Evolutionary conservation across 2,113 vertebrate genomes (phyloP), one percentile per base, ranked within the genome.

Genomic region (Muscicapa adusta): DNA sequence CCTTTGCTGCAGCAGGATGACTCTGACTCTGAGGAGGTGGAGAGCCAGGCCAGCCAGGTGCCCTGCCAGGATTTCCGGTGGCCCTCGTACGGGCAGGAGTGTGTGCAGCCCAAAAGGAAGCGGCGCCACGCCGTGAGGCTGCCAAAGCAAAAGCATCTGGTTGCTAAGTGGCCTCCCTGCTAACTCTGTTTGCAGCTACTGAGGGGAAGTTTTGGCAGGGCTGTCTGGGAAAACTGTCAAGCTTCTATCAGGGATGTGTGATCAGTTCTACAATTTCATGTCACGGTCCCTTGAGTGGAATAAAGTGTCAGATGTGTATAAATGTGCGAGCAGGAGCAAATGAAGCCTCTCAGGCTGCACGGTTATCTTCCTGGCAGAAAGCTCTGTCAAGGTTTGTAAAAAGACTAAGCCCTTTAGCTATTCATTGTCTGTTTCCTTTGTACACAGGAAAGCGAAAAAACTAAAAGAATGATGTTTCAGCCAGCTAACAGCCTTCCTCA

Each of bases 61-160:
- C 74, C 96, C 1, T 93, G 96, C 15, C 95, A 97, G 14, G 98
- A 98, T 53, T 99, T 99, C 94, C 98, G 97, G 5, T 99, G 99
- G 99, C 98, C 99, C 0, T 81, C 73, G 1, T 98, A 98, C 0
- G 96, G 97, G 94, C 98, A 98, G 96, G 99, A 99, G 77, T 98
- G 98, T 48, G 94, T 98, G 78, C 98, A 99, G 90, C 98, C 99
- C 80, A 99, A 99, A 96, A 98, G 98, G 96, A 98, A 99, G 88
- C 98, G 99, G 73, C 98, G 99, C 60, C 98, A 99, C 26, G 97
- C 98, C 72, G 97, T 99, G 92, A 99, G 97, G 76, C 10, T 95
- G 85, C 93, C 92, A 67, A 96, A 95, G 57, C 93, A 96, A 78
- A 97, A 94, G 78, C 91, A 95, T 42, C 74, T 93, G 61, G 34